A percentile compares a stretch with the other conserved stretches of the same genome.
Conservation (phyloP, 1,140 invertebrate genomes). For the Tetraneura akinire region DNA sequence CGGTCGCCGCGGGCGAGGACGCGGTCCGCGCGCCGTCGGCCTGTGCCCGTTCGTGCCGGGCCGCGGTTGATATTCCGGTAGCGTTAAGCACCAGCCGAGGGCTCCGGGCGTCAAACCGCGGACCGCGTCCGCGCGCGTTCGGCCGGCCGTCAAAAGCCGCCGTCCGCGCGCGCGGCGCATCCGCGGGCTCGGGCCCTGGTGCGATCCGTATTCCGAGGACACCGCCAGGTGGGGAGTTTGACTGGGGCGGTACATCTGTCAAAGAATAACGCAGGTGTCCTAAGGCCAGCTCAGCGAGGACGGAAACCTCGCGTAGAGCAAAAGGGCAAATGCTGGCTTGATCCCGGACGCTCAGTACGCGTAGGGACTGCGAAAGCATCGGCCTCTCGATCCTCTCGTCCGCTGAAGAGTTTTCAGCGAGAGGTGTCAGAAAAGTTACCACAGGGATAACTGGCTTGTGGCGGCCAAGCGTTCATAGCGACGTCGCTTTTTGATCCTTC, state of each 20-base stretch:
- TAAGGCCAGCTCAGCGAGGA: constrained; percentile 80
- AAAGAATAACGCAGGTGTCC: constrained; percentile 85
- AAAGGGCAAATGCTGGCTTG: constrained; percentile 81
- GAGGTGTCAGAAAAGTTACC: constrained; percentile 83
- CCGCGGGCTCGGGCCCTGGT: constrained; percentile 57
- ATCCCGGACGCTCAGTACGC: constrained; percentile 67
- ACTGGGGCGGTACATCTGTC: constrained; percentile 79
- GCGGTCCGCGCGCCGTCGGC: neutral
- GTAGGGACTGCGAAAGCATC: constrained; percentile 74
- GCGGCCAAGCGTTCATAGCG: constrained; percentile 65
- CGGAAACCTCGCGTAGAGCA: constrained; percentile 76
- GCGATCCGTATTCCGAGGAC: constrained; percentile 67
- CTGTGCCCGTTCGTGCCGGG: constrained; percentile 13
- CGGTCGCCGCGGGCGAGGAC: neutral
- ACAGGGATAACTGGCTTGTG: constrained; percentile 63
- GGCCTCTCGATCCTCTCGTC: constrained; percentile 80
- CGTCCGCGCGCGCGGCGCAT: constrained; percentile 54
- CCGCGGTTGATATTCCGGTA: constrained; percentile 25
- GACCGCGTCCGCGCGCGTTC: constrained; percentile 24
- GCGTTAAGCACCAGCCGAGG: neutral
- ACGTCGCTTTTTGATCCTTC: constrained; percentile 83
- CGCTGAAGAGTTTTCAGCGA: constrained; percentile 72
- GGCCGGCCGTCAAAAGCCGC: constrained; percentile 55
- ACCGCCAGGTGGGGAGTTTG: constrained; percentile 77
- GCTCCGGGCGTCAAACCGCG: constrained; percentile 1